Percentiles rank a stretch among this genome's conserved stretches.
Conservation (phyloP, 1,140 invertebrate genomes). For the Bombus breviceps region DNA sequence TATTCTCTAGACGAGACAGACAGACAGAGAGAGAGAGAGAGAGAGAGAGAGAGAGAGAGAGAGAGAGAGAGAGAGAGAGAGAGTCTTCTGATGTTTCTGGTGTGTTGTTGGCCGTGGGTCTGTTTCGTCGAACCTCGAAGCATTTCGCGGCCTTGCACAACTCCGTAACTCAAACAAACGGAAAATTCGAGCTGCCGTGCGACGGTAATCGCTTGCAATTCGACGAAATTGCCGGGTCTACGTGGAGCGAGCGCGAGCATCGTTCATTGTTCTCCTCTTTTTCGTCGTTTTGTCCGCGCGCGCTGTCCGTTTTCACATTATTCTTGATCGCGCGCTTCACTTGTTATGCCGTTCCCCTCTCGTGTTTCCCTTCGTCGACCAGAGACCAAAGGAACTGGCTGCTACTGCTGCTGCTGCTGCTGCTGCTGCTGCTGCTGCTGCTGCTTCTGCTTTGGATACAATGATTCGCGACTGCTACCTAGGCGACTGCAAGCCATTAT, state of each 20-base stretch:
- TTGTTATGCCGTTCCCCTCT: neutral
- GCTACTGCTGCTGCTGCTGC: too few species aligned
- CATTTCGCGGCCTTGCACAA: slow-evolving; percentile 38
- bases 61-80: neutral
- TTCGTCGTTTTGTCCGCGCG: slow-evolving; percentile 31
- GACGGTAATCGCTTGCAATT: slow-evolving; percentile 65
- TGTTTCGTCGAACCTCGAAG: slow-evolving; percentile 6
- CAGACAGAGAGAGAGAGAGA: neutral
- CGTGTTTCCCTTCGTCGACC: neutral
- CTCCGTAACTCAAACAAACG: slow-evolving; percentile 70
- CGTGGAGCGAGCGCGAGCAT: slow-evolving; percentile 37
- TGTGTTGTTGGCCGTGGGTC: neutral
- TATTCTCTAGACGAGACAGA: neutral
- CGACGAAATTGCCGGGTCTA: slow-evolving; percentile 60
- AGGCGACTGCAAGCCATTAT: slow-evolving; percentile 24
- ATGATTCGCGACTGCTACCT: slow-evolving; percentile 26
- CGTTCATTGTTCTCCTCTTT: slow-evolving; percentile 35
- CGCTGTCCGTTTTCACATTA: slow-evolving; percentile 52
- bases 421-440: neutral
- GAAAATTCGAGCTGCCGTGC: slow-evolving; percentile 60
- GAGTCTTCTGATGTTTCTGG: neutral
- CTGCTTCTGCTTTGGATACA: neutral
- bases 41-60: neutral
- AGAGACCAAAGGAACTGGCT: too few species aligned
- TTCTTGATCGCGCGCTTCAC: slow-evolving; percentile 42